Conservation (phyloP, 2,888 invertebrate species). For the Palloptera scutellata region DNA sequence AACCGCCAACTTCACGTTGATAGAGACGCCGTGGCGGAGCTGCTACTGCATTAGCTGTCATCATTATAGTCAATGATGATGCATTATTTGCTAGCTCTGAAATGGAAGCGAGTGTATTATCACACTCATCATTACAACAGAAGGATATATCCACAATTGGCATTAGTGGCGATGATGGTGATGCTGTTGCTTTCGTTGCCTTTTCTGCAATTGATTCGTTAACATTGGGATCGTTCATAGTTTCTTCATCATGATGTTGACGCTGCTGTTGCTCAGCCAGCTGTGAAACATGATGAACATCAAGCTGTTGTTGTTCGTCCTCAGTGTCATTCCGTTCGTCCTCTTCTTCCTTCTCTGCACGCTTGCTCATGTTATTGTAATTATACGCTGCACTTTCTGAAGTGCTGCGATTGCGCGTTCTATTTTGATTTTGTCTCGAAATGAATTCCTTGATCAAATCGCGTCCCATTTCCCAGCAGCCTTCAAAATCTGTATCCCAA, state of each 20-base stretch:
- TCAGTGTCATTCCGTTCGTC: slow-evolving; percentile 23
- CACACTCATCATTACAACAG: slow-evolving; percentile 42
- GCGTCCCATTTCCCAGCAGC: slow-evolving; percentile 60
- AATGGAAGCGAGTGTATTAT: slow-evolving; percentile 43
- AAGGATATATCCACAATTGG: slow-evolving; percentile 43
- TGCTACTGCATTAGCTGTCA: not conserved
- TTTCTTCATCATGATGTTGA: slow-evolving; percentile 24
- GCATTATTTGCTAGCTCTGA: slow-evolving; percentile 38
- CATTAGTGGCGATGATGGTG: slow-evolving; percentile 26
- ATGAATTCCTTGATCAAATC: slow-evolving; percentile 59
- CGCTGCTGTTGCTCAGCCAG: slow-evolving; percentile 25
- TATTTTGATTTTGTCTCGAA: slow-evolving; percentile 51
- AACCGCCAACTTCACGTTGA: slow-evolving; percentile 33
- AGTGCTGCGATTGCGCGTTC: slow-evolving; percentile 52
- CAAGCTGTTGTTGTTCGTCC: not conserved
- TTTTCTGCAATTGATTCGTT: not conserved
- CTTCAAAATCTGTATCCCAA: slow-evolving; percentile 61
- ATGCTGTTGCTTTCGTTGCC: not conserved
- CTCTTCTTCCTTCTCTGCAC: not conserved
- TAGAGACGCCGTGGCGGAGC: slow-evolving; percentile 38
- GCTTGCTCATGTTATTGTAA: slow-evolving; percentile 27
- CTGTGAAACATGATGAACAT: slow-evolving; percentile 34
- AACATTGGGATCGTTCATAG: not conserved
- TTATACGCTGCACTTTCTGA: slow-evolving; percentile 50
- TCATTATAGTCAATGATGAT: slow-evolving; percentile 9